Conservation (phyloP, 1,140 invertebrate genomes). For the Pentalonia nigronervosa region DNA sequence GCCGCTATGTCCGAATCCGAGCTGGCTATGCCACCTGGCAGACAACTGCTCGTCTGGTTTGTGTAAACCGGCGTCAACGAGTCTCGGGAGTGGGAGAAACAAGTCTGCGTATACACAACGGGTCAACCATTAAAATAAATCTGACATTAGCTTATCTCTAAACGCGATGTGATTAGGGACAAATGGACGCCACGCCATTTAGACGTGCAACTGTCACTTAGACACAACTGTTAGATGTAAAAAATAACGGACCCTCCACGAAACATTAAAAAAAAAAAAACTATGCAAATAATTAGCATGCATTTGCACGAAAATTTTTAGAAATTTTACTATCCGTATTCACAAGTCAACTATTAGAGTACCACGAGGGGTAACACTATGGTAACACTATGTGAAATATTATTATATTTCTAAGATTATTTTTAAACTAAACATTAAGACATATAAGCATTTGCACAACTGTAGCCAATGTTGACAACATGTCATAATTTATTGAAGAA, state of each 20-base stretch:
- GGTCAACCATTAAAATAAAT: neutral
- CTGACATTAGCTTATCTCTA: neutral
- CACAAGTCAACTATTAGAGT: neutral
- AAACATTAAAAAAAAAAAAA: neutral
- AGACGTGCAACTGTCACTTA: neutral
- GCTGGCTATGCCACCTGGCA: conserved; percentile 70
- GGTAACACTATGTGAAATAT: neutral
- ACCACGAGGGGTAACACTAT: neutral
- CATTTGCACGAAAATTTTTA: neutral
- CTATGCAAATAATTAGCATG: neutral
- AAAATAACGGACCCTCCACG: neutral
- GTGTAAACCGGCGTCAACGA: conserved; percentile 77
- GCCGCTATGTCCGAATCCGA: conserved; percentile 73
- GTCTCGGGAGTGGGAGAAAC: conserved; percentile 76
- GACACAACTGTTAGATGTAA: neutral
- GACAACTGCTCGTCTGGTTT: conserved; percentile 65
- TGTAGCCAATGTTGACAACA: no score
- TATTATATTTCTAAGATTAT: neutral
- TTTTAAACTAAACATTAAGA: no score
- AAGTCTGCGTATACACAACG: conserved; percentile 65
- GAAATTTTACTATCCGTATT: neutral
- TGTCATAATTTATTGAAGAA: no score
- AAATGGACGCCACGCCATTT: neutral
- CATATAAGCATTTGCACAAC: no score
- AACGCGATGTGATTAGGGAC: neutral